Evolutionary conservation across 2,797 vertebrate species (phyloP).

Genomic region (Malacoraja senta): DNA sequence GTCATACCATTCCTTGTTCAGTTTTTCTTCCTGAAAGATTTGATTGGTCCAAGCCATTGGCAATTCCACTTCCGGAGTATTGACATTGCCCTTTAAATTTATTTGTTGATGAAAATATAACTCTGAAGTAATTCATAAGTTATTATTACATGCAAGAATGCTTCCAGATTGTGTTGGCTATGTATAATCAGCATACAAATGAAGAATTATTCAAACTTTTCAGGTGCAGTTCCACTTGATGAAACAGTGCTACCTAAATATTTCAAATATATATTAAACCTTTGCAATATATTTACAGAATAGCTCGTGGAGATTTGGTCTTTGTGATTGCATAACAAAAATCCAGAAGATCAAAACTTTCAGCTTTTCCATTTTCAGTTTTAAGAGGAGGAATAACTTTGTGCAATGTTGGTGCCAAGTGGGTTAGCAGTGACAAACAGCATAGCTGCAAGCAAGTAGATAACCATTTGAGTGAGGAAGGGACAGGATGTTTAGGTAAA

Average conservation of each 20-base stretch:
- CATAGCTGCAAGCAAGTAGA: background rate
- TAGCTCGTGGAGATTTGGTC: too few relatives aligned
- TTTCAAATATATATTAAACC: background rate
- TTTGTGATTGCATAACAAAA: background rate
- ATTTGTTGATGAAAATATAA: background rate
- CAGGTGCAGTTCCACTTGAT: background rate
- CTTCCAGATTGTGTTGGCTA: constrained; percentile 15
- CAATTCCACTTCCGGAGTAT: background rate
- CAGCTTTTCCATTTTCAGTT: background rate
- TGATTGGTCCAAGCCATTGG: too few relatives aligned
- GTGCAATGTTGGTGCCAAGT: background rate
- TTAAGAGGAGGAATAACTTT: background rate
- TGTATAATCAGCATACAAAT: constrained; percentile 30
- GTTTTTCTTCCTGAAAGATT: background rate
- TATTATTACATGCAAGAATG: constrained; percentile 37
- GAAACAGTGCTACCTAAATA: background rate
- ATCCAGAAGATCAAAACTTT: background rate
- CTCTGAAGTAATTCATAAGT: background rate
- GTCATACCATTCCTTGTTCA: background rate
- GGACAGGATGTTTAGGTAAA: background rate
- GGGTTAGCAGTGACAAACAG: too few relatives aligned
- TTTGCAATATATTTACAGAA: background rate
- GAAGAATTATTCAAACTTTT: constrained; percentile 26
- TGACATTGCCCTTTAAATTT: background rate
- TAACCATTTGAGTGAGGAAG: background rate